Conservation (phyloP, 2,888 invertebrate genomes). For the Apantesis nais region DNA sequence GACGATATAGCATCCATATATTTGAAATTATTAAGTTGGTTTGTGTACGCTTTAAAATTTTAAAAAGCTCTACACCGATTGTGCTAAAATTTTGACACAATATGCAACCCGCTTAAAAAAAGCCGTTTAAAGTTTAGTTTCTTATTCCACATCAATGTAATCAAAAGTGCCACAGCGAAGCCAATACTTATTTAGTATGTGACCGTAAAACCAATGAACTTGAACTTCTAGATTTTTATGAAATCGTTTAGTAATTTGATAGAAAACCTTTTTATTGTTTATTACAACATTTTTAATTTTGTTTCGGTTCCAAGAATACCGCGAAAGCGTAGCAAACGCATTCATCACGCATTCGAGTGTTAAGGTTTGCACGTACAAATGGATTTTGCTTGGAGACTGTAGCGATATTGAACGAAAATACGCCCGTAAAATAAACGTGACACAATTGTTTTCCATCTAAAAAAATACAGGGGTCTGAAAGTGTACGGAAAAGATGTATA, state of each 20-base stretch:
- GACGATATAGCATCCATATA: too few relatives aligned
- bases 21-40: too few relatives aligned
- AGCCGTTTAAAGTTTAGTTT: too few relatives aligned
- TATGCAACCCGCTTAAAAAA: too few relatives aligned
- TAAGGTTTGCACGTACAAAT: slow-evolving; percentile 9
- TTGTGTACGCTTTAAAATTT: too few relatives aligned
- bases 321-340: slow-evolving; percentile 18
- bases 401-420: slow-evolving; percentile 4
- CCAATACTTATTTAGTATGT: not conserved
- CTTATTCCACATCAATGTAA: too few relatives aligned
- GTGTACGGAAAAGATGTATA: not conserved
- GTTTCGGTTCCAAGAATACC: not conserved
- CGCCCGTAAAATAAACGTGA: not conserved
- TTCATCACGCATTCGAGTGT: slow-evolving; percentile 9
- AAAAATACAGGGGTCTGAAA: not conserved
- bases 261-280: not conserved
- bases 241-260: not conserved
- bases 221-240: not conserved
- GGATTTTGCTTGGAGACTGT: slow-evolving; percentile 10
- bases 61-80: too few relatives aligned
- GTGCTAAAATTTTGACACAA: too few relatives aligned
- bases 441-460: not conserved
- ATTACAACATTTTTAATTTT: not conserved
- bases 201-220: not conserved
- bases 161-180: not conserved